These are phyloP conservation scores for Fragum sueziense DNA, from an alignment of 2,888 invertebrate genomes.

Conservation along the genomic window DNA sequence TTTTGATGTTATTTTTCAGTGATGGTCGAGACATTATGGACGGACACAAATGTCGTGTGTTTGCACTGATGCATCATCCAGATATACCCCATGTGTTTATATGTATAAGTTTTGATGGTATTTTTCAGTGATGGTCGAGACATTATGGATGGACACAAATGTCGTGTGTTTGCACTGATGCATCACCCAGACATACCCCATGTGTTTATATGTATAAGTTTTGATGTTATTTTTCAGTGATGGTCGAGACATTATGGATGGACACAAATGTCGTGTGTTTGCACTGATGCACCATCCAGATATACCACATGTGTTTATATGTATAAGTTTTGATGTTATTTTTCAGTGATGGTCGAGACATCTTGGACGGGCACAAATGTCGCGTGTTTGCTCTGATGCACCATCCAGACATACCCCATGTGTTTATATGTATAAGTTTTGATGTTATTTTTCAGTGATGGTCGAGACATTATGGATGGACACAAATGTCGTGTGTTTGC, in stretches of 20 bases:
- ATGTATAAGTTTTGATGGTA: slow-evolving; percentile 82
- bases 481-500: slow-evolving; percentile 81
- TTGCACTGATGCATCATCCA: slow-evolving; percentile 80
- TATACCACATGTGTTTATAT: slow-evolving; percentile 78
- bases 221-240: slow-evolving; percentile 82
- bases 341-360: slow-evolving; percentile 79
- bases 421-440: slow-evolving; percentile 82
- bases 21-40: slow-evolving; percentile 79
- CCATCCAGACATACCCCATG: slow-evolving; percentile 76
- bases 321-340: slow-evolving; percentile 83
- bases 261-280: slow-evolving; percentile 81
- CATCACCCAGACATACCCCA: slow-evolving; percentile 78
- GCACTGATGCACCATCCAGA: slow-evolving; percentile 80
- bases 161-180: slow-evolving; percentile 80
- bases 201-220: slow-evolving; percentile 81
- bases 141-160: slow-evolving; percentile 81
- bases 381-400: slow-evolving; percentile 81
- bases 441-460: slow-evolving; percentile 81
- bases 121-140: slow-evolving; percentile 78
- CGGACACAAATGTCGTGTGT: slow-evolving; percentile 81
- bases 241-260: slow-evolving; percentile 79
- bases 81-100: slow-evolving; percentile 78
- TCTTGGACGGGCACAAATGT: slow-evolving; percentile 81
- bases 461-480: slow-evolving; percentile 80
- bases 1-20: slow-evolving; percentile 82